Base-by-base conservation (phyloP, 2,888 invertebrate species). In the Tenthredo mesomela region DNA sequence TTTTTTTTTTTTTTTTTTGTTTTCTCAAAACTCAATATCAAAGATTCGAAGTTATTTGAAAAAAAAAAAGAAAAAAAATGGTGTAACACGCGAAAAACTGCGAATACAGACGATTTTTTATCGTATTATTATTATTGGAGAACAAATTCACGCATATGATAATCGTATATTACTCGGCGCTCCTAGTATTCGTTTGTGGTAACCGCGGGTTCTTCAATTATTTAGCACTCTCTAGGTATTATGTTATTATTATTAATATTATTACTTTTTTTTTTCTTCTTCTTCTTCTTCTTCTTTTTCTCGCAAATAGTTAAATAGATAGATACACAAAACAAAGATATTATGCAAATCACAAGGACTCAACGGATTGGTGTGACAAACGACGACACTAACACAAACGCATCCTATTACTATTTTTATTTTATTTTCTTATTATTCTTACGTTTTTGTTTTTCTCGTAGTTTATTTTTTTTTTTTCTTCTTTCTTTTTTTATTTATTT, bases 321-420 rank as follows among this genome's bases (percentile, higher is more conserved):
- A n/a, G n/a, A 85, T 86, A 87, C 86, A 87, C 85, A 88, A 87
- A 88, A 88, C 86, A 86, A 87, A 85, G 85, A 86, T 88, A 89
- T 89, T 88, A 88, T 87, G 88, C 88, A 88, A 85, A 86, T 87
- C 85, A 86, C 86, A 86, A 89, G 86, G 87, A 87, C 87, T 88
- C 87, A 82, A 87, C 86, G 84, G 85, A 75, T 84, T 85, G 85
- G 85, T 75, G 85, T 54, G 33, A 58, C 85, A 86, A 85, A 86
- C 83, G 84, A 78, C 82, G 85, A 85, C 84, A 47, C 75, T 71
- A 65, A 37, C 33, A 85, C 75, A 37, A 73, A 84, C 50, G 84
- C 82, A 77, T 77, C 54, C 43, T 77, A 37, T 73, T 86, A 82
- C 84, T 85, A 29, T 29, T 29, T 29, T 85, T 71, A 40, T n/a